Percentiles rank a stretch among this genome's conserved stretches.
phyloP scores from a whole-genome alignment of 2,888 invertebrate genomes.

The Scaptomyza tumidula region DNA sequence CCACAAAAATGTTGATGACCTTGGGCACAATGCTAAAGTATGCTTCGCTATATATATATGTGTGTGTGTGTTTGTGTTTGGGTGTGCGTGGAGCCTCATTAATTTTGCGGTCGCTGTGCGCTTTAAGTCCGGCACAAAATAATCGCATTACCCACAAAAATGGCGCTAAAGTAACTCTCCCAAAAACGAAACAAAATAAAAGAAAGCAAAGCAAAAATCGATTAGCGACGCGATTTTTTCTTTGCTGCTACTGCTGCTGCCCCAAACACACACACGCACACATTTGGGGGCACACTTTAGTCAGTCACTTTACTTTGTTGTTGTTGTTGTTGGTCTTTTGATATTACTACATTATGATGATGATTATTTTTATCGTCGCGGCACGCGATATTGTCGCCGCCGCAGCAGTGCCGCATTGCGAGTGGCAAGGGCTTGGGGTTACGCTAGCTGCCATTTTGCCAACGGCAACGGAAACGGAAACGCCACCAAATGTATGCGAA shows the following conservation, averaged over 20 bases:
- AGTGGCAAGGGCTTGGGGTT: not conserved
- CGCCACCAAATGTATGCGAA: slow-evolving; percentile 48
- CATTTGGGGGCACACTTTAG: slow-evolving; percentile 41
- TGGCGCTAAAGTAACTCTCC: slow-evolving; percentile 14
- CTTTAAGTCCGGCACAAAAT: slow-evolving; percentile 48
- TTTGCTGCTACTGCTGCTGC: slow-evolving; percentile 3
- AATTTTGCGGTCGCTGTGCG: slow-evolving; percentile 63
- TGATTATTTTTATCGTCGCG: slow-evolving; percentile 73
- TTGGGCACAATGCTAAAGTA: slow-evolving; percentile 30
- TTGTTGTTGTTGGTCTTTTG: slow-evolving; percentile 20
- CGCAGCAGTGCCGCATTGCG: slow-evolving; percentile 53
- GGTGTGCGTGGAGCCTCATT: slow-evolving; percentile 60
- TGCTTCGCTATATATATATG: slow-evolving; percentile 12
- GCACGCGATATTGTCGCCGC: slow-evolving; percentile 80
- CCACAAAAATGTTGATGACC: slow-evolving; percentile 47
- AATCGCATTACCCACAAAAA: slow-evolving; percentile 67
- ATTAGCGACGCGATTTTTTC: slow-evolving; percentile 54
- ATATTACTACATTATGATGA: slow-evolving; percentile 68
- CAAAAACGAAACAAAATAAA: not conserved
- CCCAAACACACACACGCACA: not conserved
- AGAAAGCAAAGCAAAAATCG: slow-evolving; percentile 69
- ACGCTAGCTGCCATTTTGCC: slow-evolving; percentile 31
- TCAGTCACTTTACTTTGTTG: slow-evolving; percentile 30
- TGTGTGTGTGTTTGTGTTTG: slow-evolving; percentile 6
- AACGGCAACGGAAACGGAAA: slow-evolving; percentile 66